A percentile compares a stretch with the other conserved stretches of the same genome.
phyloP scores from a whole-genome alignment of 2,888 invertebrate species.

The Creontiades dilutus region DNA sequence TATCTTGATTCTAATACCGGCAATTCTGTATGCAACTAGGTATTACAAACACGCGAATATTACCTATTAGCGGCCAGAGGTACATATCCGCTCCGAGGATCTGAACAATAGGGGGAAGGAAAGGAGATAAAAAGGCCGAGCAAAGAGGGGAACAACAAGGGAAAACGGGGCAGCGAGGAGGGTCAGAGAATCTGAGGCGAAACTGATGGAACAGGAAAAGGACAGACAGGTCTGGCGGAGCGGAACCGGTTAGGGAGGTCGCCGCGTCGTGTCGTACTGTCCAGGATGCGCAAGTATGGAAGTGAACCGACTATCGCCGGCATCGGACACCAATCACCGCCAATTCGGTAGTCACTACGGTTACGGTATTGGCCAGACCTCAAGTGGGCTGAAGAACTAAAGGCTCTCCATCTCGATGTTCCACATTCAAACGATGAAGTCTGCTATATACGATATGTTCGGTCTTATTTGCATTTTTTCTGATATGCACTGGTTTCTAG shows the following conservation, averaged over 20 bases:
- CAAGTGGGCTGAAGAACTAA: not conserved
- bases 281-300: not conserved
- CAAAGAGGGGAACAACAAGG: not conserved
- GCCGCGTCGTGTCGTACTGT: not conserved
- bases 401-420: no score
- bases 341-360: not conserved
- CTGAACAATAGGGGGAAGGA: not conserved
- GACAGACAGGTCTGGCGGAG: constrained; percentile 31
- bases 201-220: constrained; percentile 32
- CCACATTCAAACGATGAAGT: no score
- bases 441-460: no score
- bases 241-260: constrained; percentile 26
- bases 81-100: not conserved
- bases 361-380: not conserved
- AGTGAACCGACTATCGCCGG: not conserved
- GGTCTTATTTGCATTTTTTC: no score
- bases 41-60: no score
- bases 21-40: no score
- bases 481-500: no score
- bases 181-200: constrained; percentile 13
- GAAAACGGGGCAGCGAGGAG: not conserved
- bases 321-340: not conserved
- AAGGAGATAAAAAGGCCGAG: not conserved
- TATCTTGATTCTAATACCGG: no score
- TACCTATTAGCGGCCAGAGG: no score